Conservation (phyloP, 2,797 vertebrate genomes). For the Hyperoplus lanceolatus region DNA sequence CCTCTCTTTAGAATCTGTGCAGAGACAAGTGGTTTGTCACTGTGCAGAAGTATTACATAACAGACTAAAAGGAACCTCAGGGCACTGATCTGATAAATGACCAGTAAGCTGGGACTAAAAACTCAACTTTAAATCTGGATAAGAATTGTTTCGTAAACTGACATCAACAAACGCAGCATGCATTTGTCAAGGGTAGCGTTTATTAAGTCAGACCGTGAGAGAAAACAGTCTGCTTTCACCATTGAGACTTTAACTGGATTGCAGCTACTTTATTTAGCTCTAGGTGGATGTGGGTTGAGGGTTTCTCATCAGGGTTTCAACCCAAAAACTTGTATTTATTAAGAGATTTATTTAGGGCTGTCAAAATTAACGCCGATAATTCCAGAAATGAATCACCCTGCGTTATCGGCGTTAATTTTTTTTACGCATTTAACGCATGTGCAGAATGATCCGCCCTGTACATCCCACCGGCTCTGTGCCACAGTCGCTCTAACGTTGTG, state of each 20-base stretch:
- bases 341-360: background rate
- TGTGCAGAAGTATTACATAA: conserved; percentile 26
- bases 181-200: conserved; percentile 47
- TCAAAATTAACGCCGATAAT: too few relatives aligned
- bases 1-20: conserved; percentile 95
- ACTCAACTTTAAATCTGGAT: conserved; percentile 40
- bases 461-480: too few relatives aligned
- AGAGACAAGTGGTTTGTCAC: conserved; percentile 51
- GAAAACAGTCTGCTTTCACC: conserved; percentile 51
- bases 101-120: conserved; percentile 23
- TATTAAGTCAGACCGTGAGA: conserved; percentile 31
- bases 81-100: conserved; percentile 42
- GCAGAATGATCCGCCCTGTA: too few relatives aligned
- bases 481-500: too few relatives aligned
- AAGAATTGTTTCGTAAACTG: conserved; percentile 26
- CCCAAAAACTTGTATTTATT: background rate
- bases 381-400: too few relatives aligned
- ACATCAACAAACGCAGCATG: conserved; percentile 33
- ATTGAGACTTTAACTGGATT: conserved; percentile 63
- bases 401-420: too few relatives aligned
- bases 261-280: conserved; percentile 49
- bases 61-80: conserved; percentile 33
- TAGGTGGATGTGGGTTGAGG: conserved; percentile 8
- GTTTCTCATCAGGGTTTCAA: background rate
- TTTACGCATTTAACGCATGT: too few relatives aligned